A percentile compares a stretch with the other conserved stretches of the same genome.
Conservation (phyloP, 2,888 invertebrate species). For the Norana najaformis region DNA sequence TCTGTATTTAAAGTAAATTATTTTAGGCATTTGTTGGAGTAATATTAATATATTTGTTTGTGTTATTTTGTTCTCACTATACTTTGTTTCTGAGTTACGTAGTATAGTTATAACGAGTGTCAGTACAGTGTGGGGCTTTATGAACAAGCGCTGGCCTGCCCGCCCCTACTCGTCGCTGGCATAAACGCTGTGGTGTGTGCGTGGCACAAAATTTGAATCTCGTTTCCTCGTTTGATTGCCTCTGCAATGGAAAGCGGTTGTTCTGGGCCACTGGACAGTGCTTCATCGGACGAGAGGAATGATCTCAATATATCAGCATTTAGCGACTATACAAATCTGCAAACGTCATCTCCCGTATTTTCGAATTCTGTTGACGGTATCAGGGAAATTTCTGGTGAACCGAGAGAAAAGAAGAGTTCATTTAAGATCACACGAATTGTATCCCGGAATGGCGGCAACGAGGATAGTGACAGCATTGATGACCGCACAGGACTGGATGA, state of each 20-base stretch:
- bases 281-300: background rate
- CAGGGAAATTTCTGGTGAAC: background rate
- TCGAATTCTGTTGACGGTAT: background rate
- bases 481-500: constrained; percentile 21
- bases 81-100: background rate
- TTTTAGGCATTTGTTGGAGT: background rate
- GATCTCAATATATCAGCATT: background rate
- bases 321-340: background rate
- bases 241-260: background rate
- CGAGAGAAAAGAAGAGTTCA: constrained; percentile 17
- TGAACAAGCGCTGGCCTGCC: constrained; percentile 5
- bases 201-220: constrained; percentile 13
- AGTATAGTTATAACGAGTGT: background rate
- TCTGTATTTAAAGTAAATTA: background rate
- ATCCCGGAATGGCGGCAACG: background rate
- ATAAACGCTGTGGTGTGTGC: constrained; percentile 6
- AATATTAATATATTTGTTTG: background rate
- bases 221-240: background rate
- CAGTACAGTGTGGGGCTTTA: background rate
- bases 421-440: constrained; percentile 15
- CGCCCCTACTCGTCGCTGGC: constrained; percentile 4
- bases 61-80: background rate
- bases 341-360: background rate
- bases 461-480: constrained; percentile 17
- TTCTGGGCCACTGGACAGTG: background rate